Evolutionary conservation across 2,797 vertebrate genomes (phyloP), one percentile per base, ranked within the genome.

Genomic region (Ambastaia sidthimunki): DNA sequence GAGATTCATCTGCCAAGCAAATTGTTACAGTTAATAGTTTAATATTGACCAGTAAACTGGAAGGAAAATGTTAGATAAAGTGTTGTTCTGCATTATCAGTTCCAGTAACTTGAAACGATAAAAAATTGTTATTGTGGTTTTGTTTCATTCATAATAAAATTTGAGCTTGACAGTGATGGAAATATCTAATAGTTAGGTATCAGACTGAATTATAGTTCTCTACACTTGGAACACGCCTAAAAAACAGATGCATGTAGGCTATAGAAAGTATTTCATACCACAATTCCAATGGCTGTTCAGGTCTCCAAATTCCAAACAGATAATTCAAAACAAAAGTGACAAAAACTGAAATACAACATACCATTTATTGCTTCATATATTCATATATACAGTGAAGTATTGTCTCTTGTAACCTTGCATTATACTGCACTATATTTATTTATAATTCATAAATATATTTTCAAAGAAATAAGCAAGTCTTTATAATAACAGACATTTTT

Each of bases 301-400:
- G 37, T 71, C 59, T 68, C 76, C 67, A 79, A 74, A 57, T 44
- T 75, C 73, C 18, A 69, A 28, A 21, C 82, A 73, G 19, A 65
- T 76, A 57, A 71, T 71, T 68, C 63, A 69, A 83, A 83, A 85
- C 62, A 83, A 80, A 78, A 59, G 71, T 78, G 78, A 81, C 44
- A 71, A 75, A 75, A 47, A 78, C 80, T 34, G 59, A 74, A 76
- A 82, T 82, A 19, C n/a, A 81, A 73, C 34, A 60, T 55, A 72
- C 18, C 55, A 80, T 79, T 81, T 78, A 81, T 74, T 76, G 44
- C 68, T 68, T 65, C 25, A 48, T 48, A 78, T 63, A 41, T 75
- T 81, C 57, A 74, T 31, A 62, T 31, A 66, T 79, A 80, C 71
- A 80, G 57, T 34, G 12, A 44, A 3, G 34, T 62, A 37, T 73